phyloP scores from a whole-genome alignment of 1,140 invertebrate genomes.

The Caligus rogercresseyi region DNA sequence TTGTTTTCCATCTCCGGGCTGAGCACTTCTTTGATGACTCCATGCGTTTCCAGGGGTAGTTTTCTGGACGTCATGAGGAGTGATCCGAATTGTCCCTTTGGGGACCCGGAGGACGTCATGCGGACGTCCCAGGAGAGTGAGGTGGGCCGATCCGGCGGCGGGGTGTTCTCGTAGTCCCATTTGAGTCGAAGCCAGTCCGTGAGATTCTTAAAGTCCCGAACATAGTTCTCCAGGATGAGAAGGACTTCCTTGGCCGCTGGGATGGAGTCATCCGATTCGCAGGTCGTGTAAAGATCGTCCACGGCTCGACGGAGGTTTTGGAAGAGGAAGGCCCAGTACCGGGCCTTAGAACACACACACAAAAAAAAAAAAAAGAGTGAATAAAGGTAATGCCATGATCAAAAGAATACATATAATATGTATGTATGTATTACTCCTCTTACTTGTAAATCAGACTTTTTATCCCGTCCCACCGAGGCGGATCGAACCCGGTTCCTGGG shows the following conservation, averaged over 20 bases:
- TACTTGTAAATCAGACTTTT: slow-evolving; percentile 41
- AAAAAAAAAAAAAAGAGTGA: no score
- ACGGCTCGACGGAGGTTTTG: slow-evolving; percentile 80
- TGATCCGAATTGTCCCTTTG: not conserved
- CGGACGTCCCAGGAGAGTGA: slow-evolving; percentile 84
- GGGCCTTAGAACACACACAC: not conserved
- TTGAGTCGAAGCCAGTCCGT: slow-evolving; percentile 80
- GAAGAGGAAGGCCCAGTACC: slow-evolving; percentile 88
- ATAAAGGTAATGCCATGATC: not conserved
- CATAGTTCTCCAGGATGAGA: slow-evolving; percentile 78
- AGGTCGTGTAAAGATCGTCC: slow-evolving; percentile 45
- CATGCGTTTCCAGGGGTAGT: not conserved
- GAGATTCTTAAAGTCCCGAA: slow-evolving; percentile 74
- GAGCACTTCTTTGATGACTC: slow-evolving; percentile 15
- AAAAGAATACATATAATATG: slow-evolving; percentile 1
- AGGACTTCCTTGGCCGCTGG: slow-evolving; percentile 62
- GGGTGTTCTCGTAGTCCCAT: slow-evolving; percentile 78
- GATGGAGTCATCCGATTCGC: slow-evolving; percentile 43
- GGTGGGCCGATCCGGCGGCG: slow-evolving; percentile 57
- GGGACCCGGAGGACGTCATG: slow-evolving; percentile 66
- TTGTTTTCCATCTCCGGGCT: not conserved
- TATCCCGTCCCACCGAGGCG: slow-evolving; percentile 64
- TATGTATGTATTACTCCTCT: no score
- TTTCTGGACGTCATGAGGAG: not conserved
- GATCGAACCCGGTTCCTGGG: slow-evolving; percentile 46